Conservation (phyloP, 2,888 invertebrate genomes). For the Apodemia duryi region DNA sequence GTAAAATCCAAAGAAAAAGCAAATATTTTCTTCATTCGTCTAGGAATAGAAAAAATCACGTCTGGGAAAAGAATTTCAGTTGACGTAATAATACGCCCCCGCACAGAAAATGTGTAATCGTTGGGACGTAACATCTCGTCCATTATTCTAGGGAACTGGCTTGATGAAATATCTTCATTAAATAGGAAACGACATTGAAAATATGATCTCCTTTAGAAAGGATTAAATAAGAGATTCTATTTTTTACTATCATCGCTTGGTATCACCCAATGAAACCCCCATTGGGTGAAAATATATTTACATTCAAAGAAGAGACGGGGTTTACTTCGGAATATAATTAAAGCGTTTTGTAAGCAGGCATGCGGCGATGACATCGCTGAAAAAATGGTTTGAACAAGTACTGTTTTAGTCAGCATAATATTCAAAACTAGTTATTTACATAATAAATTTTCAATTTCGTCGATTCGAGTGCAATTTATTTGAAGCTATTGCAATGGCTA, state of each 20-base stretch:
- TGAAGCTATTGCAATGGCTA: neutral
- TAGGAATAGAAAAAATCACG: too few relatives aligned
- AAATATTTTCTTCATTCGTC: too few relatives aligned
- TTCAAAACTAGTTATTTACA: slow-evolving; percentile 12
- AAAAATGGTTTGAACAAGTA: neutral
- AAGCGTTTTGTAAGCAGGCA: neutral
- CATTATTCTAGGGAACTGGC: too few relatives aligned
- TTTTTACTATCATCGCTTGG: neutral
- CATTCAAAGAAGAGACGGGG: neutral
- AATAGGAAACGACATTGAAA: too few relatives aligned
- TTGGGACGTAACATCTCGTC: too few relatives aligned
- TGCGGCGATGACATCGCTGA: neutral
- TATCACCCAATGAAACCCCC: neutral
- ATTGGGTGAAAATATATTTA: neutral
- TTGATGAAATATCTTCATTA: too few relatives aligned
- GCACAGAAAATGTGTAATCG: too few relatives aligned
- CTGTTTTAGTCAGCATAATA: neutral
- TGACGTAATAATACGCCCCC: too few relatives aligned
- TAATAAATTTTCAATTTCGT: slow-evolving; percentile 10
- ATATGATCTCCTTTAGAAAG: too few relatives aligned
- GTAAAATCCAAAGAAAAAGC: too few relatives aligned
- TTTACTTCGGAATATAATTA: neutral
- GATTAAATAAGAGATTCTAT: too few relatives aligned
- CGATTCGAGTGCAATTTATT: neutral
- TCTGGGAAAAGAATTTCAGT: too few relatives aligned